Evolutionary conservation across 2,888 invertebrate genomes (phyloP).

Genomic region (Meiosimyza platycephala): DNA sequence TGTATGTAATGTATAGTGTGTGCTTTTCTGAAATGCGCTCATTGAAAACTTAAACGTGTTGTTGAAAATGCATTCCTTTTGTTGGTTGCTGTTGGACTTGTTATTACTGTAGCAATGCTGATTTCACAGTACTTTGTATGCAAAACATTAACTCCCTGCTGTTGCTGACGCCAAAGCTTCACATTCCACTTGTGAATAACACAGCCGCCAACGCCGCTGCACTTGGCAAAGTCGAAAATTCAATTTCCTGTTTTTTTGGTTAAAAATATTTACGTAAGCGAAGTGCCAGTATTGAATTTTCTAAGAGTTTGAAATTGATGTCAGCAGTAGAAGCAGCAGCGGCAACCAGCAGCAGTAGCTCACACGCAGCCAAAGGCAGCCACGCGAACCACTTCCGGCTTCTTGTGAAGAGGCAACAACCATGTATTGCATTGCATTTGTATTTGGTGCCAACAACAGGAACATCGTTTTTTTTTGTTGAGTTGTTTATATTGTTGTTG

Average conservation of each 20-base stretch:
- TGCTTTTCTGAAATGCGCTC: background rate
- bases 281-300: conserved; percentile 16
- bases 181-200: background rate
- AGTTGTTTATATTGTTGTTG: too few relatives aligned
- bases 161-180: background rate
- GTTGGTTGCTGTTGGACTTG: conserved; percentile 29
- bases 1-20: background rate
- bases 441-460: conserved; percentile 8
- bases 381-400: conserved; percentile 35
- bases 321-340: background rate
- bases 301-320: background rate
- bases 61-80: conserved; percentile 27
- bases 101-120: background rate
- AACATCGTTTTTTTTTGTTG: background rate
- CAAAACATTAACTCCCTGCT: conserved; percentile 30
- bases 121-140: conserved; percentile 33
- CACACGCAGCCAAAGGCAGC: conserved; percentile 18
- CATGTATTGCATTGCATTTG: conserved; percentile 20
- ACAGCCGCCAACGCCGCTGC: conserved; percentile 2
- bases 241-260: conserved; percentile 45
- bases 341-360: background rate
- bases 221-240: conserved; percentile 46
- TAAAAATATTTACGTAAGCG: conserved; percentile 28
- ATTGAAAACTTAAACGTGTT: conserved; percentile 11
- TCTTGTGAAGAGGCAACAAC: background rate